Evolutionary conservation across 2,113 vertebrate genomes (phyloP).

Genomic region (Dipodomys stephensi): DNA sequence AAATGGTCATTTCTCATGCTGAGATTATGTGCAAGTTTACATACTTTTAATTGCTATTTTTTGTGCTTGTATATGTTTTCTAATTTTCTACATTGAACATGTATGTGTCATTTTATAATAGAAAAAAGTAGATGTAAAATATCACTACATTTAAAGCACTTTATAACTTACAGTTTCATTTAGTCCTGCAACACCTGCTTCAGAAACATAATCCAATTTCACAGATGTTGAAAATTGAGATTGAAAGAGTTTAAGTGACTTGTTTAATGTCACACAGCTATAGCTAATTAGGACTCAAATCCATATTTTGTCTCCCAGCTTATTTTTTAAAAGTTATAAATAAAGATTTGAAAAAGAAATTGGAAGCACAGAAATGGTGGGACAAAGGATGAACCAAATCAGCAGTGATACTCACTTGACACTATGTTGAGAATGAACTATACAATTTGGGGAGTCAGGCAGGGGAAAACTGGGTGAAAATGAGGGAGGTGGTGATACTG

Average conservation of each 20-base stretch:
- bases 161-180: neutral
- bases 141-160: neutral
- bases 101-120: neutral
- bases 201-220: slow-evolving; percentile 16
- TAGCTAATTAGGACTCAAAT: neutral
- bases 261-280: neutral
- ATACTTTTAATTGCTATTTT: neutral
- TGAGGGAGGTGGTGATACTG: no score
- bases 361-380: neutral
- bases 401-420: no score
- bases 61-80: slow-evolving; percentile 4
- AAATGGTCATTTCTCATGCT: neutral
- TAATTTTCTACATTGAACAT: neutral
- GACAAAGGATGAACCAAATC: no score
- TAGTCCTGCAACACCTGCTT: slow-evolving; percentile 12
- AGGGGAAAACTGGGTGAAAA: no score
- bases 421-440: no score
- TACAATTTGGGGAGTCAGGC: no score
- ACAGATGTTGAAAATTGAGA: neutral
- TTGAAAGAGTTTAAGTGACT: neutral
- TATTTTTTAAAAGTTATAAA: slow-evolving; percentile 15
- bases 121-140: neutral
- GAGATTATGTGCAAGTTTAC: neutral
- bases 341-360: slow-evolving; percentile 45
- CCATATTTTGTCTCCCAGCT: neutral